phyloP scores from a whole-genome alignment of 2,888 invertebrate species.

The Epistrophe grossulariae region DNA sequence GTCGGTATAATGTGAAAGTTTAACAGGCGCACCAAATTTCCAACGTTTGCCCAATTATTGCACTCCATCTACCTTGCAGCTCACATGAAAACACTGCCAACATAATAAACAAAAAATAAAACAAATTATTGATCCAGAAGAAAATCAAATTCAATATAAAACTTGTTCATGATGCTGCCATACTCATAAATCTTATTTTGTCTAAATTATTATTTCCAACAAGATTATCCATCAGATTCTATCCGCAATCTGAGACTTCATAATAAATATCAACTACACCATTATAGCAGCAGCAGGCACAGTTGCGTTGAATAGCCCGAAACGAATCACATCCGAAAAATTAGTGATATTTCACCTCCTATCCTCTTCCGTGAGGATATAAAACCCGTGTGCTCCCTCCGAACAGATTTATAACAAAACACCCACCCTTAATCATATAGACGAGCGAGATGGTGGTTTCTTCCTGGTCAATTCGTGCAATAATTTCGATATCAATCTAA shows the following conservation, averaged over 20 bases:
- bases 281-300: constrained; percentile 13
- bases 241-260: constrained; percentile 14
- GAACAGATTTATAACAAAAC: constrained; percentile 8
- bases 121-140: background rate
- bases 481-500: constrained; percentile 59
- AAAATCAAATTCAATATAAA: constrained; percentile 5
- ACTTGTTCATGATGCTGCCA: background rate
- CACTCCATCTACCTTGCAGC: too few relatives aligned
- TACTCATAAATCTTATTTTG: constrained; percentile 6
- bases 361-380: background rate
- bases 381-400: background rate
- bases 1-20: too few relatives aligned
- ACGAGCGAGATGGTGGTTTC: background rate
- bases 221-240: constrained; percentile 22
- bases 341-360: constrained; percentile 27
- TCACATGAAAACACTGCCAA: too few relatives aligned
- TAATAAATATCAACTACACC: constrained; percentile 36
- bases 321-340: constrained; percentile 38
- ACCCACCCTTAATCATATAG: constrained; percentile 24
- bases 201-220: constrained; percentile 35
- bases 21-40: too few relatives aligned
- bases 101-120: too few relatives aligned
- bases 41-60: too few relatives aligned
- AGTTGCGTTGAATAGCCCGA: constrained; percentile 35
- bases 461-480: constrained; percentile 45